These are phyloP conservation scores for Rhagonycha fulva DNA, from an alignment of 2,888 invertebrate genomes.

Conservation along the genomic window DNA sequence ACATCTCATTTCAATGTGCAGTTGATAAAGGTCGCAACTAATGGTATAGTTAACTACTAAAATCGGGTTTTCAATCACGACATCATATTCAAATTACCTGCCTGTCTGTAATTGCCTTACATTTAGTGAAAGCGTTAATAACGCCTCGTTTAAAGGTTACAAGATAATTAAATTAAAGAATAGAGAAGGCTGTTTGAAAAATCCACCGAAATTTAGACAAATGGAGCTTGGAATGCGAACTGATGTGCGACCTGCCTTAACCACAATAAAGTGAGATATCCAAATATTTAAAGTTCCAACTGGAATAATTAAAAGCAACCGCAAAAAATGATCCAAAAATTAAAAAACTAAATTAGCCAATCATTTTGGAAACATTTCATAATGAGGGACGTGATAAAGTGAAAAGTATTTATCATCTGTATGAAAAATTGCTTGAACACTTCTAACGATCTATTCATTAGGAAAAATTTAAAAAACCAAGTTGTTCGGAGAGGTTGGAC, in stretches of 20 bases:
- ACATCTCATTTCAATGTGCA: neutral
- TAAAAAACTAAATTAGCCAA: neutral
- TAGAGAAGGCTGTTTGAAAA: neutral
- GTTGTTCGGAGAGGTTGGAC: neutral
- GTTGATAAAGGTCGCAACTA: neutral
- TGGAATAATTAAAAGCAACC: neutral
- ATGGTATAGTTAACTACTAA: neutral
- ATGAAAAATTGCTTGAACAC: neutral
- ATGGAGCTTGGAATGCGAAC: neutral
- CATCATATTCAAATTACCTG: slow-evolving; percentile 1
- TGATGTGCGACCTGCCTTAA: neutral
- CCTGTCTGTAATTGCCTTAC: slow-evolving; percentile 7
- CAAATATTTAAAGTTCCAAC: neutral
- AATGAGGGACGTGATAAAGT: neutral
- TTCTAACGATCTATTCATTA: neutral
- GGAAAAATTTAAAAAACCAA: neutral
- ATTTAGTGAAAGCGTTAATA: slow-evolving; percentile 16
- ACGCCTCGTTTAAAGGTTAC: slow-evolving; percentile 9
- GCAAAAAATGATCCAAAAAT: neutral
- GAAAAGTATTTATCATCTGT: neutral
- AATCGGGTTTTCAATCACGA: neutral
- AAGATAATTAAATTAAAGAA: neutral
- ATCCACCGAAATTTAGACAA: neutral
- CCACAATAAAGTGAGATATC: neutral
- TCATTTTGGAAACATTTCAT: neutral